Base-by-base conservation (phyloP, 1,140 invertebrate species). In the Stenopsyche tienmushanensis region DNA sequence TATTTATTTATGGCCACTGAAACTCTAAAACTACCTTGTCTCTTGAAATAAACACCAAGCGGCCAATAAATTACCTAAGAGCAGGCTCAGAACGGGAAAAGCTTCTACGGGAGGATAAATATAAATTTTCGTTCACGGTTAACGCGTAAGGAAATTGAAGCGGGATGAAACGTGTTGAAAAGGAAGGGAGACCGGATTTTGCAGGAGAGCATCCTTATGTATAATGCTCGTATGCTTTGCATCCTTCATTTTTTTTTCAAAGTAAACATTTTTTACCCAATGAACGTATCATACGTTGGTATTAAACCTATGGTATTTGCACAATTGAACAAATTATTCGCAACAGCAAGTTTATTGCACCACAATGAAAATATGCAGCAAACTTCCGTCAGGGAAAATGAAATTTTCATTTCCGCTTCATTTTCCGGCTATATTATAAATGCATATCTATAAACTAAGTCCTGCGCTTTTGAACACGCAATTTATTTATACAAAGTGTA, bases 331-430 rank as follows among this genome's bases (percentile, higher is more conserved):
- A n/a, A n/a, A n/a, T n/a, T n/a, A n/a, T n/a, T n/a, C n/a, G n/a
- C n/a, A n/a, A n/a, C n/a, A n/a, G n/a, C n/a, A n/a, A n/a, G n/a
- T n/a, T n/a, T n/a, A n/a, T n/a, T n/a, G n/a, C n/a, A n/a, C n/a
- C n/a, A n/a, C n/a, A 57, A 57, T 57, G 24, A 57, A 57, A 57
- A 57, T 57, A 57, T 57, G 54, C 54, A 57, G 23, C 47, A 50
- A 42, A 15, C 54, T 57, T n/a, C 54, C 34, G 34, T 26, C 34
- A 29, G 52, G 25, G 52, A 57, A 49, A 57, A 57, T 57, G 54
- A 39, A 42, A 42, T 57, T 57, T 29, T 20, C 54, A 23, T 42
- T 57, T 57, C 21, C 15, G 15, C 25, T 15, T 29, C 3, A 13
- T 49, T 17, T 34, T 5, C 29, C 5, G 29, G 29, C 13, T 7